Conservation (phyloP, 2,113 vertebrate species). For the Chiloscyllium plagiosum region DNA sequence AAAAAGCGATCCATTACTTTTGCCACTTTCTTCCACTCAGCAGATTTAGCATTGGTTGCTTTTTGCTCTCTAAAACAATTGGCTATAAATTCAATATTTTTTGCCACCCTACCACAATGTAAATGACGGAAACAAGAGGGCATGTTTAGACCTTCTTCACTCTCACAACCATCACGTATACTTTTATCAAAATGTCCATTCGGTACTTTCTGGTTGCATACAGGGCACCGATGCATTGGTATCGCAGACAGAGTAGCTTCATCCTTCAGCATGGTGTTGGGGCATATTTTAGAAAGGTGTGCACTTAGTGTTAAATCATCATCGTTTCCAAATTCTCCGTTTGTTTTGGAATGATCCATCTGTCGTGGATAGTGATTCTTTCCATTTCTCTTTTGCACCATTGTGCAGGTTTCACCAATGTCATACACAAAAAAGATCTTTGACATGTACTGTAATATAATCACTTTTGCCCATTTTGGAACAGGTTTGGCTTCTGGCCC, state of each 20-base stretch:
- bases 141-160: conserved; percentile 43
- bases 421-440: conserved; percentile 91
- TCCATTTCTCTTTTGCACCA: conserved; percentile 49
- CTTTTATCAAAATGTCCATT: conserved; percentile 54
- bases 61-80: conserved; percentile 83
- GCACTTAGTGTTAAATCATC: conserved; percentile 36
- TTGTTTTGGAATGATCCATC: conserved; percentile 45
- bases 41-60: conserved; percentile 73
- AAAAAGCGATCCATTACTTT: conserved; percentile 98
- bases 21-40: conserved; percentile 94
- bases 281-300: conserved; percentile 33
- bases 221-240: conserved; percentile 6
- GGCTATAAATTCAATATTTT: conserved; percentile 85
- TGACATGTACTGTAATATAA: conserved; percentile 94
- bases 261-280: conserved; percentile 43
- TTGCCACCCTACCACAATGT: conserved; percentile 66
- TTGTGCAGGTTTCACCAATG: conserved; percentile 86
- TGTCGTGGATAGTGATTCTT: conserved; percentile 46
- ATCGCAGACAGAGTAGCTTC: conserved; percentile 41
- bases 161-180: conserved; percentile 46
- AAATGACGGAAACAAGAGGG: conserved; percentile 55
- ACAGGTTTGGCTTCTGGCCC: conserved; percentile 91
- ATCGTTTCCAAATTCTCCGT: conserved; percentile 39
- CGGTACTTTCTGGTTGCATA: conserved; percentile 46
- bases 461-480: conserved; percentile 86